Percentiles rank a stretch among this genome's conserved stretches.
phyloP scores from a whole-genome alignment of 2,113 vertebrate species.

The Crotalus tigris region DNA sequence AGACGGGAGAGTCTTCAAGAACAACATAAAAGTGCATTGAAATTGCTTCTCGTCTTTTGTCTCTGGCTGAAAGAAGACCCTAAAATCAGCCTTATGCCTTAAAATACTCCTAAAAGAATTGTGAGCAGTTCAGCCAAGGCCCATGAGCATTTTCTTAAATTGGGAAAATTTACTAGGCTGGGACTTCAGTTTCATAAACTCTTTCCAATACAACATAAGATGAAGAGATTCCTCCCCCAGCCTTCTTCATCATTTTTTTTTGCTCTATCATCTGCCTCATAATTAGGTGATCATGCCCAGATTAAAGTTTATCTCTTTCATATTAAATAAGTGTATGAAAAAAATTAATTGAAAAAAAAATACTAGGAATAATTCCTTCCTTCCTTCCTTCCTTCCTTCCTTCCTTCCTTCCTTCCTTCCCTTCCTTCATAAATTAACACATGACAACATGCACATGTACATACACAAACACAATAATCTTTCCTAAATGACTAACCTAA shows the following conservation, averaged over 20 bases:
- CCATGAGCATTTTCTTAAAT: constrained; percentile 40
- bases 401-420: not conserved
- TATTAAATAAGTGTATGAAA: not conserved
- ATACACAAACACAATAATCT: not conserved
- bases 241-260: not conserved
- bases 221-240: constrained; percentile 6
- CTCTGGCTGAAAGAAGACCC: constrained; percentile 23
- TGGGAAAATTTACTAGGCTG: constrained; percentile 19
- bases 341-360: constrained; percentile 34
- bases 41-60: constrained; percentile 44
- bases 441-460: not conserved
- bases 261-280: constrained; percentile 11
- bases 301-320: constrained; percentile 46
- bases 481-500: constrained; percentile 28
- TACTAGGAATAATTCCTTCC: not conserved
- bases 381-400: not conserved
- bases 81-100: constrained; percentile 43
- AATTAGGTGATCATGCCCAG: constrained; percentile 22
- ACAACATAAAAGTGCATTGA: constrained; percentile 28
- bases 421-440: not conserved
- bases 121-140: constrained; percentile 45
- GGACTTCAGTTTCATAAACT: constrained; percentile 35
- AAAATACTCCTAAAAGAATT: not conserved
- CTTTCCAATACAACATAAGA: constrained; percentile 36
- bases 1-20: constrained; percentile 8